Evolutionary conservation across 2,113 vertebrate genomes (phyloP), one percentile per base, ranked within the genome.

Genomic region (Menura novaehollandiae): DNA sequence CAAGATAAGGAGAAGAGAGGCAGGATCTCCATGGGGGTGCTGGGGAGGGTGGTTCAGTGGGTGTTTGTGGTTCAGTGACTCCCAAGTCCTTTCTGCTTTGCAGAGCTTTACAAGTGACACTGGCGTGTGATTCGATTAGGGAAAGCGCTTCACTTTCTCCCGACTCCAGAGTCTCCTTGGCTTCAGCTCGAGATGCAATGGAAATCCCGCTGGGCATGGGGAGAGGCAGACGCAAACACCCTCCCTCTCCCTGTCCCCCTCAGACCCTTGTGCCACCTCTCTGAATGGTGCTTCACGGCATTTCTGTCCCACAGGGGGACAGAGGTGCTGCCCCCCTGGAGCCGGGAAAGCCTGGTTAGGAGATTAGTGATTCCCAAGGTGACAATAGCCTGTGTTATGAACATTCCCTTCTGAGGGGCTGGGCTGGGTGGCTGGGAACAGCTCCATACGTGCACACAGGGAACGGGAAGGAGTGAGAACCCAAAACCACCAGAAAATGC

Each of bases 41-140:
- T 14, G 72, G 59, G 46, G 74, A 85, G 35, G 82, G 32, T 41
- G 39, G 39, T 41, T 41, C 39, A 81, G 63, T 21, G 1, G 46
- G 41, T 21, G 27, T 92, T 97, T 88, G 91, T 93, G 83, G 86
- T 96, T 97, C 95, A 93, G 80, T 44, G 76, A 83, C 74, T 97
- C 28, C 71, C 39, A 19, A 92, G 82, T 84, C 86, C 88, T 78
- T 97, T 97, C 95, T 96, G 95, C 96, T 96, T 96, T 97, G 90
- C 88, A 64, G 96, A 93, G 91, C 95, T 96, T 97, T 81, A 53
- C 24, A 1, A 94, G 91, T 66, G 93, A 93, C 63, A 44, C 95
- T 47, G 85, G 90, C 77, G 74, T 97, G 95, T 97, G 97, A 97
- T 97, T 97, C 3, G 80, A 96, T 97, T 96, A 97, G 89, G 92